Conservation (phyloP, 2,797 vertebrate genomes). For the Eremophila alpestris region DNA sequence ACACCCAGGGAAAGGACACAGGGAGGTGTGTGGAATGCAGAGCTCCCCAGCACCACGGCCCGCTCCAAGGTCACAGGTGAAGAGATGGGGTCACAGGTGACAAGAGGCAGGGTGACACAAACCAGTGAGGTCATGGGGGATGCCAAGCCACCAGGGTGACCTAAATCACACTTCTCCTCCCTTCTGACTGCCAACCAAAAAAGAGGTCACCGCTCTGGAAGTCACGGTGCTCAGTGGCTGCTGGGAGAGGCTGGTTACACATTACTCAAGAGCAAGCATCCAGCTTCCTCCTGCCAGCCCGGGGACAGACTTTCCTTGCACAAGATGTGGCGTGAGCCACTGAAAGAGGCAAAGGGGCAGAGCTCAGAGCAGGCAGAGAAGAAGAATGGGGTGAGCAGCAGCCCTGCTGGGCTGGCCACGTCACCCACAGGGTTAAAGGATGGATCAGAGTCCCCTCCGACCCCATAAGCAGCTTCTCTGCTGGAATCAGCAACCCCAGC, state of each 20-base stretch:
- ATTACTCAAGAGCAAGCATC: slow-evolving; percentile 62
- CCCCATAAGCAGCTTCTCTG: neutral
- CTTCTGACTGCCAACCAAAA: slow-evolving; percentile 45
- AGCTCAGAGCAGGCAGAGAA: neutral
- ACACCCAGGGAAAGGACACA: neutral
- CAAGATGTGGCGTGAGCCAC: slow-evolving; percentile 25
- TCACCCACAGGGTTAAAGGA: neutral
- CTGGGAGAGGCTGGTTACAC: slow-evolving; percentile 44
- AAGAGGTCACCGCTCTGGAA: slow-evolving; percentile 47
- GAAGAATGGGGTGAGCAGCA: neutral
- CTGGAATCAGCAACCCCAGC: neutral
- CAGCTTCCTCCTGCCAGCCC: slow-evolving; percentile 38
- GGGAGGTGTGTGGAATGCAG: neutral
- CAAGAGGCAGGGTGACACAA: neutral
- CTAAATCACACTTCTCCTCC: slow-evolving; percentile 63
- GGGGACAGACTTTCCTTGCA: slow-evolving; percentile 8
- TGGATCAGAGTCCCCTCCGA: neutral
- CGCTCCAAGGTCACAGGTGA: fast-evolving
- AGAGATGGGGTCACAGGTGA: neutral
- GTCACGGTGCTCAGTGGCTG: neutral
- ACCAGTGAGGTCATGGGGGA: neutral
- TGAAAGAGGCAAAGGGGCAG: slow-evolving; percentile 52
- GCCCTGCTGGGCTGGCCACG: neutral
- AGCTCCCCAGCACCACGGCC: fast-evolving
- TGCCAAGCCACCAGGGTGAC: neutral